These are phyloP conservation scores for Sebastes nivosus DNA, from an alignment of 2,797 vertebrate genomes.

Conservation along the genomic window DNA sequence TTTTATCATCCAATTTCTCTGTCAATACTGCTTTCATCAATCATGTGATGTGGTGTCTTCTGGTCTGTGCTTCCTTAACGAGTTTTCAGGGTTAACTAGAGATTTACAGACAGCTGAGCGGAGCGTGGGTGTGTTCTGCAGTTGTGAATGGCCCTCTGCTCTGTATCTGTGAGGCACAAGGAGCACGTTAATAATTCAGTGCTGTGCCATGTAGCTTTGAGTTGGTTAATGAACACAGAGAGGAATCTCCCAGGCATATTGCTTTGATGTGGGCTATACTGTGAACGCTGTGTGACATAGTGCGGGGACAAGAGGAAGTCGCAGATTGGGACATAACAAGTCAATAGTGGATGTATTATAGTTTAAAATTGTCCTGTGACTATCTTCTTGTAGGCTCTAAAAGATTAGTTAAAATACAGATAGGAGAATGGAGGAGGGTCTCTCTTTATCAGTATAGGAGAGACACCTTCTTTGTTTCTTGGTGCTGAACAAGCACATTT, in stretches of 20 bases:
- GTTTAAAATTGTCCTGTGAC: background rate
- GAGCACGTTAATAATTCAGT: conserved; percentile 80
- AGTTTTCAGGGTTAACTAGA: conserved; percentile 32
- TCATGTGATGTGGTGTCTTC: background rate
- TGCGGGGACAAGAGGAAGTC: conserved; percentile 23
- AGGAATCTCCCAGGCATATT: conserved; percentile 61
- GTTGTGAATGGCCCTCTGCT: conserved; percentile 55
- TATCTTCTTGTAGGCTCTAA: background rate
- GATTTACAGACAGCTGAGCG: conserved; percentile 23
- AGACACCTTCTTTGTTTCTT: conserved; percentile 11
- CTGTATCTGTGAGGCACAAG: conserved; percentile 63
- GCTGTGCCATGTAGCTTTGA: conserved; percentile 58
- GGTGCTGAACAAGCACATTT: background rate
- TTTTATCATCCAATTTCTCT: background rate
- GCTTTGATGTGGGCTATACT: conserved; percentile 64
- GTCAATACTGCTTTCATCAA: background rate
- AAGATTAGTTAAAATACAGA: background rate
- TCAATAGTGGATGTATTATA: background rate
- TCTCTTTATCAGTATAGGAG: conserved; percentile 11
- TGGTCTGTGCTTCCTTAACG: background rate
- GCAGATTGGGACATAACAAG: conserved; percentile 8
- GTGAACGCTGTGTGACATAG: conserved; percentile 41
- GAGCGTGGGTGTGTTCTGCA: conserved; percentile 29
- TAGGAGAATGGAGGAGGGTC: conserved; percentile 1
- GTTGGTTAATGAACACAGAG: conserved; percentile 68